These are phyloP conservation scores for Mactra quadrangularis DNA, from an alignment of 1,140 invertebrate genomes.

Conservation along the genomic window DNA sequence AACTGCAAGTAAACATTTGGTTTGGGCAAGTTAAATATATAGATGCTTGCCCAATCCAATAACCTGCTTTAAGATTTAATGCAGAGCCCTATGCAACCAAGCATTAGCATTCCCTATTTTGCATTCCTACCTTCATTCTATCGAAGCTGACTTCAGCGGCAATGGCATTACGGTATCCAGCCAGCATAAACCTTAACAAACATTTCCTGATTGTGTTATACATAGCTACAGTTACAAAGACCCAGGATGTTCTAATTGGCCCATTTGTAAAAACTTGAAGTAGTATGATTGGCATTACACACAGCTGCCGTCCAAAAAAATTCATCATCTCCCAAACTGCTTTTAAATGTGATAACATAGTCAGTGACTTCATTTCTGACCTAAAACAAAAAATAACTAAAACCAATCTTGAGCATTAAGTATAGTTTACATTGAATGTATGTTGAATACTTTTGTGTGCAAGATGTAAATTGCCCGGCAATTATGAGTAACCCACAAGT, in stretches of 20 bases:
- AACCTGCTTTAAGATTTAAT: no score
- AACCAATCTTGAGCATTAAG: no score
- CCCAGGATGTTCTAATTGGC: slow-evolving; percentile 2
- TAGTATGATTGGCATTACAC: not conserved
- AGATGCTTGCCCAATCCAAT: not conserved
- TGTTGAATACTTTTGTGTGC: no score
- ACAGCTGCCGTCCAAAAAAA: slow-evolving; percentile 31
- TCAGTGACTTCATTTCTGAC: slow-evolving; percentile 29
- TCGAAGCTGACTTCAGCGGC: slow-evolving; percentile 9
- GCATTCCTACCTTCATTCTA: slow-evolving; percentile 15
- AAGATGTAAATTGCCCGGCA: no score
- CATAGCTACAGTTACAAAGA: slow-evolving; percentile 25
- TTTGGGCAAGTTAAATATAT: no score
- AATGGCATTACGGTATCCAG: slow-evolving; percentile 1
- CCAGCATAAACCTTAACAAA: slow-evolving; percentile 26
- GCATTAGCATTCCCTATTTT: no score
- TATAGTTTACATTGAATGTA: no score
- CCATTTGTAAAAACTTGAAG: slow-evolving; percentile 6
- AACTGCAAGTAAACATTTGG: no score
- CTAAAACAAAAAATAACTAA: slow-evolving; percentile 15
- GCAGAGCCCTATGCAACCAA: not conserved
- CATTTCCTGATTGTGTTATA: slow-evolving; percentile 23
- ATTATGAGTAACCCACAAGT: no score
- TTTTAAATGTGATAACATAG: not conserved
- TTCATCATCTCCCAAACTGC: slow-evolving; percentile 6